These are phyloP conservation scores for Chloropsis cyanopogon DNA, from an alignment of 2,113 vertebrate species.

Conservation along the genomic window DNA sequence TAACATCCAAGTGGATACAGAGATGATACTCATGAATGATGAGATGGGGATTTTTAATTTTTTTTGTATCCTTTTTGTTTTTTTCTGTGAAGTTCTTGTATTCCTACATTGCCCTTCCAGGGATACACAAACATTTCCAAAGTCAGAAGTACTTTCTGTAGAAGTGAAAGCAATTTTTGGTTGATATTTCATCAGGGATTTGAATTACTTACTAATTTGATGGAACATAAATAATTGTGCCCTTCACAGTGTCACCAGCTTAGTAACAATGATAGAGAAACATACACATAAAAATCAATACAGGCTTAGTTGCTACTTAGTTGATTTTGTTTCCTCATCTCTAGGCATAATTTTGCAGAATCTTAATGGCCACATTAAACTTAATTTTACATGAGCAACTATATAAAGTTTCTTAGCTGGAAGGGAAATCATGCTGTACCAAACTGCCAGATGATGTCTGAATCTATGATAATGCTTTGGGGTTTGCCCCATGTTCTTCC, in stretches of 20 bases:
- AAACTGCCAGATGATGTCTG: background rate
- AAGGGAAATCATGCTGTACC: background rate
- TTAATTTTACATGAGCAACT: slow-evolving; percentile 20
- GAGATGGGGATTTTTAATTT: background rate
- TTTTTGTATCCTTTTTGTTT: background rate
- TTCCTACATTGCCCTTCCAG: slow-evolving; percentile 6
- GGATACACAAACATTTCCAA: background rate
- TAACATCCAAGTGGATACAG: background rate
- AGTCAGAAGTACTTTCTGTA: slow-evolving; percentile 6
- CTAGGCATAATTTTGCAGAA: slow-evolving; percentile 30
- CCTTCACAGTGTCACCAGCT: slow-evolving; percentile 66
- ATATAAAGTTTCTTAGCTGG: background rate
- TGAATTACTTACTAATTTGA: slow-evolving; percentile 68
- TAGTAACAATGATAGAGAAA: slow-evolving; percentile 49
- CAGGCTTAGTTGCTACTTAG: slow-evolving; percentile 14
- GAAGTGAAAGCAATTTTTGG: slow-evolving; percentile 41
- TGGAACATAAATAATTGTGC: slow-evolving; percentile 70
- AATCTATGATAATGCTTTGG: background rate
- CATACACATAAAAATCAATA: slow-evolving; percentile 55
- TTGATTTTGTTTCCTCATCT: slow-evolving; percentile 58
- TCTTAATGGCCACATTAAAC: slow-evolving; percentile 54
- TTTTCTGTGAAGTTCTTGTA: background rate
- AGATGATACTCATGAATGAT: background rate
- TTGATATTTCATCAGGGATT: slow-evolving; percentile 50
- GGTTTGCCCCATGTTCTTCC: background rate